Conservation (phyloP, 2,113 vertebrate species). For the Lagopus muta region DNA sequence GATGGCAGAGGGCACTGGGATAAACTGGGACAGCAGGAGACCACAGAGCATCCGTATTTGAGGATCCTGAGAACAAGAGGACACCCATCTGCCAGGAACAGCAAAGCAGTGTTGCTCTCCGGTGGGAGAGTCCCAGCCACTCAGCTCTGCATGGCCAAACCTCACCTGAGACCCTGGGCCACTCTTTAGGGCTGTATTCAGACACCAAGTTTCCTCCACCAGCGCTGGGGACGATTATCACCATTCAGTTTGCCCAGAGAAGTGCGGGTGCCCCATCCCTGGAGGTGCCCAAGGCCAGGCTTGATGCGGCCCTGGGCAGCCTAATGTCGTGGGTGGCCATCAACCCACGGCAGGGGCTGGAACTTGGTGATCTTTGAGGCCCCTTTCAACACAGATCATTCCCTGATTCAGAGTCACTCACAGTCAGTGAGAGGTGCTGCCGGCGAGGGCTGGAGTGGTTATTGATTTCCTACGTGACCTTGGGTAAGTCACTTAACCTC, state of each 20-base stretch:
- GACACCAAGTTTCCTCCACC: background rate
- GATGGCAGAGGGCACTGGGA: background rate
- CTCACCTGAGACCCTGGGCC: background rate
- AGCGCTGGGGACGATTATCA: background rate
- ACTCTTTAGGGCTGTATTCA: background rate
- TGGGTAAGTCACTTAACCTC: conserved; percentile 63
- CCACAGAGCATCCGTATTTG: background rate
- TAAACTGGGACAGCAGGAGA: background rate
- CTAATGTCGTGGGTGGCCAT: too few relatives aligned
- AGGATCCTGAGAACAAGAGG: background rate
- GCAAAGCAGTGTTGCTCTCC: background rate
- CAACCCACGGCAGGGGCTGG: too few relatives aligned
- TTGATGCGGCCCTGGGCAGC: too few relatives aligned
- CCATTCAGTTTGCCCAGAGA: background rate
- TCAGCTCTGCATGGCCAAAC: accelerated
- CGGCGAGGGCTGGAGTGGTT: background rate
- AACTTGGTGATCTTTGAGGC: too few relatives aligned
- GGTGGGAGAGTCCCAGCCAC: background rate
- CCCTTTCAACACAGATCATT: too few relatives aligned
- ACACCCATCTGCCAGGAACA: background rate
- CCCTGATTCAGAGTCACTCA: accelerated
- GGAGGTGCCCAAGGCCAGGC: too few relatives aligned
- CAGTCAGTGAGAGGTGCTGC: background rate
- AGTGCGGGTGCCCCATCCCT: too few relatives aligned
- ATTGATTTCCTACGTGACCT: conserved; percentile 42